phyloP scores from a whole-genome alignment of 2,888 invertebrate genomes.

The Limnephilus marmoratus region DNA sequence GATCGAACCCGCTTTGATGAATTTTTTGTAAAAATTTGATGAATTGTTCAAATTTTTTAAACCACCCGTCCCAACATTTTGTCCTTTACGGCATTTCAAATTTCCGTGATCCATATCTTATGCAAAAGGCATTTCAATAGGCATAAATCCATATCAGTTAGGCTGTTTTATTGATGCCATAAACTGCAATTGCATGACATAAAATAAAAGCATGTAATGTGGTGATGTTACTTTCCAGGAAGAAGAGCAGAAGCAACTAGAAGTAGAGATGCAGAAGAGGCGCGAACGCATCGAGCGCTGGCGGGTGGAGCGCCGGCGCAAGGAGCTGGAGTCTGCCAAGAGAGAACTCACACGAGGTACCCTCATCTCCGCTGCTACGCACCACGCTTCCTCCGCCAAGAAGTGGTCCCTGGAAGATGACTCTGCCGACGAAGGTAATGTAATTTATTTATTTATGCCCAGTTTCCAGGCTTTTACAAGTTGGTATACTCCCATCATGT shows the following conservation, averaged over 20 bases:
- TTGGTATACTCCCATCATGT: slow-evolving; percentile 59
- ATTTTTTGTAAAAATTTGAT: no score
- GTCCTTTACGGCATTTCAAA: no score
- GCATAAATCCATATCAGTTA: no score
- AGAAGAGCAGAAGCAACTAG: slow-evolving; percentile 92
- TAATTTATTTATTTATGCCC: not conserved
- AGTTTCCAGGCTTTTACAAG: no score
- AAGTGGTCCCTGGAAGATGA: slow-evolving; percentile 98
- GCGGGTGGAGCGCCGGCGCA: slow-evolving; percentile 95
- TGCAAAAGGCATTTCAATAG: no score
- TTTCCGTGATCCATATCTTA: no score
- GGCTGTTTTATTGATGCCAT: no score
- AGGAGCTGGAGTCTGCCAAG: slow-evolving; percentile 88
- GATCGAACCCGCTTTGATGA: no score
- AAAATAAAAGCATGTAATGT: no score
- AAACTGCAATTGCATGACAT: no score
- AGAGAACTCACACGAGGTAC: slow-evolving; percentile 85
- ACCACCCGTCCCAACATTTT: no score
- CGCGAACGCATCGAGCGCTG: slow-evolving; percentile 97
- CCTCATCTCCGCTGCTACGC: slow-evolving; percentile 75
- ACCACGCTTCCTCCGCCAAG: slow-evolving; percentile 81
- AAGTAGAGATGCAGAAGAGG: slow-evolving; percentile 96
- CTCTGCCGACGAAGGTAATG: slow-evolving; percentile 91
- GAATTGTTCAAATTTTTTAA: no score
- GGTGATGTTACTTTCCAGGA: slow-evolving; percentile 77